Base-by-base conservation (phyloP, 2,797 vertebrate species). In the Brachyrhaphis roseni region DNA sequence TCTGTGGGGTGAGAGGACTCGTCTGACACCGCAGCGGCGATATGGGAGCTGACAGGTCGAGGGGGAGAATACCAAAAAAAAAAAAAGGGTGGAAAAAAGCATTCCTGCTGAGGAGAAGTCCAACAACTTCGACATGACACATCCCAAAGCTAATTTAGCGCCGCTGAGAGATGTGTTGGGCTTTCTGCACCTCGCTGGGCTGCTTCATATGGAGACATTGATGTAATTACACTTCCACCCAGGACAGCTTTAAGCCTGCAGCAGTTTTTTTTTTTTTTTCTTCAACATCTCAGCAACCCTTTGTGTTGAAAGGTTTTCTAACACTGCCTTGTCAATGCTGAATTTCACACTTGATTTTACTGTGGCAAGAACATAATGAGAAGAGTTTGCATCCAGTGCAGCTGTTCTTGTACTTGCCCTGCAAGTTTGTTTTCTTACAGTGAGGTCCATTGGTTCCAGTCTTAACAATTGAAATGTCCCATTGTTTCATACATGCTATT, bases 91-190 rank as follows among this genome's bases (percentile, higher is more conserved):
- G 75, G 53, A 66, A 28, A 71, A 78, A 82, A 78, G 80, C 82
- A 84, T 87, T 91, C 93, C 90, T 90, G 90, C 87, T 46, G 90
- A 92, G 85, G 91, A 94, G 55, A 87, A 92, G 83, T 92, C 90
- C 89, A 89, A 93, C 91, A 92, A 91, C 92, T 92, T 80, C 82
- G 87, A 95, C 91, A 90, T 92, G 94, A 93, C 93, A 89, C 82
- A 81, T 92, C 91, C 84, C 88, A 94, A 94, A 93, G 91, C 91
- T 95, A 94, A 96, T 94, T 95, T 95, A 94, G 82, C 81, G 49
- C 83, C 36, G 77, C 87, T 77, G 85, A 81, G 84, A 93, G 91
- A 93, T 88, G 86, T 87, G 88, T 86, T 82, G 23, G 70, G 86
- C 82, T 76, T 81, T 82, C 78, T 78, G 82, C 88, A 66, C 90